Base-by-base conservation (phyloP, 2,797 vertebrate genomes). In the Phoebastria nigripes region DNA sequence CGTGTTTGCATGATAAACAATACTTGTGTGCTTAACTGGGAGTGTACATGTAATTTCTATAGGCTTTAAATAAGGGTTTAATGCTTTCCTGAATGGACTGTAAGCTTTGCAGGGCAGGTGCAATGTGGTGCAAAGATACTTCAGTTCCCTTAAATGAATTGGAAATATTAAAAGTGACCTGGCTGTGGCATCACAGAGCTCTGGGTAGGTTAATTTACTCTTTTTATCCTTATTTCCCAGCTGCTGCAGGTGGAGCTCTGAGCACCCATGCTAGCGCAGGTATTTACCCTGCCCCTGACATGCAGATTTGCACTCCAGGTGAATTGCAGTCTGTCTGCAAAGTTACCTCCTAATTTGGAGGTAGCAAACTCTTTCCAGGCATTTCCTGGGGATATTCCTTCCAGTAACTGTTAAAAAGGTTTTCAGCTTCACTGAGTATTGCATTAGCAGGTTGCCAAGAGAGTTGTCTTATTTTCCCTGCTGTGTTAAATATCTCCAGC, bases 11-110 rank as follows among this genome's bases (percentile, higher is more conserved):
- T 5, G 5, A 4, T 0, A 26, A 65, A 7, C 37, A 11, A 28
- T 11, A 2, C 20, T 44, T 5, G 17, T 19, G 41, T 35, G 69
- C 41, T 47, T 29, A 59, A 17, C 82, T n/a, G 66, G 52, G 31
- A 22, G 15, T 0, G 7, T 3, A 4, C 7, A 0, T 5, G 10
- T 4, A 0, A 26, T 9, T 62, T 41, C 24, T 47, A 0, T 7
- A 19, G 79, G 33, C 19, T 59, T 41, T 63, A 21, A 78, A 17
- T 9, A 8, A 33, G 21, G 33, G 8, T 47, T 80, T 31, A 15
- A 4, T 5, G 28, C n/a, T 56, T 42, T 69, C 62, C 61, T 26
- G 54, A 9, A 15, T 2, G 59, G n/a, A 7, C 41, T 8, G 58
- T 9, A 10, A 67, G 67, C 35, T 19, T 16, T 33, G 9, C 3